Percentiles rank a stretch among this genome's conserved stretches.
Conservation (phyloP, 2,113 vertebrate genomes). For the Macquaria ambigua region DNA sequence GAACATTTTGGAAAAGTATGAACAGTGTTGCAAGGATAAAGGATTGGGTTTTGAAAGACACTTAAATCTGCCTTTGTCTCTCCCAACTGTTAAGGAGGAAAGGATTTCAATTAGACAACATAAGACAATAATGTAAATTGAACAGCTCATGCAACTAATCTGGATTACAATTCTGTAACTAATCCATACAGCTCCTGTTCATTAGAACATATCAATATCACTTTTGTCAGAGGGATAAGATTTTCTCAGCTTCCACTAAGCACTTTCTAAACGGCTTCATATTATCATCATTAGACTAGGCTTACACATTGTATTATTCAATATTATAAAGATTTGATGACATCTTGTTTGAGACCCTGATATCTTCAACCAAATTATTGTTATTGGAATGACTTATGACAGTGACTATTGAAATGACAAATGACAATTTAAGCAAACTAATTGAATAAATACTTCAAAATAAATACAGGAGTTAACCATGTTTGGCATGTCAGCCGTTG, state of each 20-base stretch:
- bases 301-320: constrained; percentile 19
- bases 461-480: neutral
- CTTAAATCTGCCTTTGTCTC: constrained; percentile 35
- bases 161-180: constrained; percentile 69
- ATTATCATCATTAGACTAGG: constrained; percentile 20
- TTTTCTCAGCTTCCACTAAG: constrained; percentile 39
- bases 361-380: neutral
- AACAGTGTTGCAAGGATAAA: neutral
- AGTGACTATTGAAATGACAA: neutral
- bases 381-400: neutral
- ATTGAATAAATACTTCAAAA: neutral
- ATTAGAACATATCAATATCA: constrained; percentile 58
- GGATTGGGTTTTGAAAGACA: neutral
- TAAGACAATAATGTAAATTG: constrained; percentile 54
- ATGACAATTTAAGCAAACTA: neutral
- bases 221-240: constrained; percentile 56
- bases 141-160: constrained; percentile 65
- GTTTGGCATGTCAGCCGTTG: neutral
- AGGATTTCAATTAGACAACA: constrained; percentile 53
- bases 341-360: neutral
- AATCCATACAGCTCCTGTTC: constrained; percentile 61
- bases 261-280: constrained; percentile 48
- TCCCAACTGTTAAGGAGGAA: constrained; percentile 8
- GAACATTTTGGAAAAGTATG: constrained; percentile 12
- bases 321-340: constrained; percentile 4